Conservation (phyloP, 2,888 invertebrate genomes). For the Gibbula magus region DNA sequence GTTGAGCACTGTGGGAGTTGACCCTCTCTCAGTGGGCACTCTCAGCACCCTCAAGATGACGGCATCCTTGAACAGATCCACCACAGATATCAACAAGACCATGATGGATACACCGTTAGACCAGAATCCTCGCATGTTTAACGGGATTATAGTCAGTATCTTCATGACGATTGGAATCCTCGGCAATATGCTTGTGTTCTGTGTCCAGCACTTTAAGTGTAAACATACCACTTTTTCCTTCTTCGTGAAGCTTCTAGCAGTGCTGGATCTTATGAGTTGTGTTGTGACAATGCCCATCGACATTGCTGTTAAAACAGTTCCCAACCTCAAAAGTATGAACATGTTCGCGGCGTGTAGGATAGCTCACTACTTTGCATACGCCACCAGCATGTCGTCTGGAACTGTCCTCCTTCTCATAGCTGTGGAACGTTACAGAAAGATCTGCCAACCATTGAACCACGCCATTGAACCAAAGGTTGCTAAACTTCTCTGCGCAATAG, state of each 20-base stretch:
- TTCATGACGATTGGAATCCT: slow-evolving; percentile 5
- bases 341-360: slow-evolving; percentile 19
- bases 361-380: slow-evolving; percentile 23
- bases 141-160: not conserved
- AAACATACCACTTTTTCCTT: slow-evolving; percentile 19
- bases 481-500: not conserved
- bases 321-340: not conserved
- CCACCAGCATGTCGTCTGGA: slow-evolving; percentile 23
- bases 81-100: not conserved
- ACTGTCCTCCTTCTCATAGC: slow-evolving; percentile 17
- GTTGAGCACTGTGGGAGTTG: too few species aligned
- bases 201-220: slow-evolving; percentile 22
- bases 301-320: slow-evolving; percentile 15
- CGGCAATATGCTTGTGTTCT: slow-evolving; percentile 13
- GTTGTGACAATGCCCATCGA: slow-evolving; percentile 23
- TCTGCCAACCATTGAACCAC: slow-evolving; percentile 3
- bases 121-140: slow-evolving; percentile 15
- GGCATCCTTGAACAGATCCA: not conserved
- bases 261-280: slow-evolving; percentile 20
- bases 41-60: not conserved
- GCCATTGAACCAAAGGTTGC: not conserved
- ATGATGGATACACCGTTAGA: not conserved
- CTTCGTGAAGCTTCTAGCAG: slow-evolving; percentile 13
- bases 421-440: slow-evolving; percentile 20
- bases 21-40: too few species aligned